Conservation (phyloP, 2,113 vertebrate species). For the Chloropsis cyanopogon region DNA sequence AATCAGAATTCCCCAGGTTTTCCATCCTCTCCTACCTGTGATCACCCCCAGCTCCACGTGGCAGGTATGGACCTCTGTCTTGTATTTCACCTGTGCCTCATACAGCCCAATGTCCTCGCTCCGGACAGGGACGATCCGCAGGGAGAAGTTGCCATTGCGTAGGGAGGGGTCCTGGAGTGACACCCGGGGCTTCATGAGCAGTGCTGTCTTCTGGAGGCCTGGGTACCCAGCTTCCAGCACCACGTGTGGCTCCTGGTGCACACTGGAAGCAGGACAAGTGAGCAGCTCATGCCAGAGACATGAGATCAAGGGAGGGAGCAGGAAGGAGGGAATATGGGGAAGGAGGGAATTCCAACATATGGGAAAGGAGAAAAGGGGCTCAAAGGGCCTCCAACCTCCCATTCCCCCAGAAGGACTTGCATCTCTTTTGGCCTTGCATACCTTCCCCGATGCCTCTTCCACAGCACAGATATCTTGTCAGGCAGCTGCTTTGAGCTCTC, state of each 20-base stretch:
- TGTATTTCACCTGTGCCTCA: not conserved
- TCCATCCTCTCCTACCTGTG: constrained; percentile 45
- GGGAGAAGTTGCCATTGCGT: constrained; percentile 28
- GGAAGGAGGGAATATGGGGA: not conserved
- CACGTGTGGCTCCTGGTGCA: not conserved
- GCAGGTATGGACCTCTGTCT: not conserved
- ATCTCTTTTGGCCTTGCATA: not conserved
- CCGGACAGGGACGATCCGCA: not conserved
- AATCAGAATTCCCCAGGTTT: not conserved
- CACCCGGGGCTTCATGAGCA: constrained; percentile 34
- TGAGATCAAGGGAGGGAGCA: not conserved
- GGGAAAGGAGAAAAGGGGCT: not conserved
- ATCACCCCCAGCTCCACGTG: constrained; percentile 31
- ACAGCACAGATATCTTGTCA: not conserved
- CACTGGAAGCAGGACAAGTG: not conserved
- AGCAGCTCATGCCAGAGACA: accelerated
- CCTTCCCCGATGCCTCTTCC: constrained; percentile 38
- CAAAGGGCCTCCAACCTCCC: not conserved
- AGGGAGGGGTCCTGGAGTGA: not conserved
- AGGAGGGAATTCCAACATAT: not conserved
- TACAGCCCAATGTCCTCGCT: not conserved
- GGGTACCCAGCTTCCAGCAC: constrained; percentile 38
- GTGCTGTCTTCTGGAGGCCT: not conserved
- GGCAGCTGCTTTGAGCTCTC: not conserved
- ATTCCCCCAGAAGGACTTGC: not conserved